Base-by-base conservation (phyloP, 2,113 vertebrate species). In the Thunnus thynnus region DNA sequence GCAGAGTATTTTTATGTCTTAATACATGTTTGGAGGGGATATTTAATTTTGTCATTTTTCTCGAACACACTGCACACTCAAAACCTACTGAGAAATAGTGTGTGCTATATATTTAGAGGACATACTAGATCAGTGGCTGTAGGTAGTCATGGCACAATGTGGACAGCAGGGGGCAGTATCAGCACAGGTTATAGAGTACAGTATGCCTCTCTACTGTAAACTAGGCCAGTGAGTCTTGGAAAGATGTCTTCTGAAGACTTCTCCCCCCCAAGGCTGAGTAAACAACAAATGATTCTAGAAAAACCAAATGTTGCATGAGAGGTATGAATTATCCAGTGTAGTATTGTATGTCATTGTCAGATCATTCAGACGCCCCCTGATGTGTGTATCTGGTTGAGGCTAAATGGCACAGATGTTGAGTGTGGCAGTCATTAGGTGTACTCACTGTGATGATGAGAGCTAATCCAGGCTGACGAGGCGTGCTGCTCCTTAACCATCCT, bases 151-250 rank as follows among this genome's bases (percentile, higher is more conserved):
- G 11, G 36, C 71, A 75, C 41, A 27, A 10, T 46, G 0, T 41
- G 48, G 4, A 9, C 88, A 78, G 47, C 72, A 91, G 91, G 51
- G 51, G 89, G 83, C 76, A 90, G 88, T 60, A 64, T 41, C 22
- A 41, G 3, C 66, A 22, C 67, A 72, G 18, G 8, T 56, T n/a
- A 25, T 7, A 1, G 3, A 27, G 12, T 4, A 66, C 30, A 62
- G 3, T 14, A 13, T n/a, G 36, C 0, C 2, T 12, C 11, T 72
- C 2, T 52, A 5, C 64, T 68, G 75, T 78, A 62, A 85, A 80
- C 9, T 71, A 70, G 73, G 76, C 51, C 66, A 79, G 18, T 16
- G 61, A 78, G 48, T 66, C 73, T 70, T 68, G 68, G 47, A 75
- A 77, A 80, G 61, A 79, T 51, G 52, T 67, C 78, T 62, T 77